phyloP scores from a whole-genome alignment of 1,140 invertebrate genomes.

The Sesamia nonagrioides region DNA sequence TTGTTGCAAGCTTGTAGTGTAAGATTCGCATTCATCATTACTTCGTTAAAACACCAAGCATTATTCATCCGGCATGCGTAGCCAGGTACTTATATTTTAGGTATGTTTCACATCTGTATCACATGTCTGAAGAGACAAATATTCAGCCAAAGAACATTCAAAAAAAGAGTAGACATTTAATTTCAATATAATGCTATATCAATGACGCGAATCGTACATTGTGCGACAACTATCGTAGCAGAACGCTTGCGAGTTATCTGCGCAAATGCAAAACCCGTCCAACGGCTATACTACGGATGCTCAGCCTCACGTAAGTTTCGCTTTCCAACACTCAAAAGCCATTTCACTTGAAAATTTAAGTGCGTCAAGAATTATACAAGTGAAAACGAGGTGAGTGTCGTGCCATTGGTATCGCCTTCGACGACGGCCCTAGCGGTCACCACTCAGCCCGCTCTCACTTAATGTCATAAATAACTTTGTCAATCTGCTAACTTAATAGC shows the following conservation, averaged over 20 bases:
- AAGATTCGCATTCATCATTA: no score
- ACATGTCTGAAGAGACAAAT: not conserved
- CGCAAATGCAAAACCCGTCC: constrained; percentile 56
- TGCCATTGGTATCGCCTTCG: constrained; percentile 45
- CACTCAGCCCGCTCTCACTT: constrained; percentile 71
- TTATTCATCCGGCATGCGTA: not conserved
- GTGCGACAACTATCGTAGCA: constrained; percentile 57
- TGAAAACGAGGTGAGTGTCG: constrained; percentile 30
- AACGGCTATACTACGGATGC: constrained; percentile 36
- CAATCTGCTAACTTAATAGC: constrained; percentile 83
- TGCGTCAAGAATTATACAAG: constrained; percentile 13
- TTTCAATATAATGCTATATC: constrained; percentile 44
- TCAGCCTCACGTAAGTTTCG: constrained; percentile 20
- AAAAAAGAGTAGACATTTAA: constrained; percentile 25
- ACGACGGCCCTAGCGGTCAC: constrained; percentile 60
- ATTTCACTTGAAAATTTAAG: constrained; percentile 30
- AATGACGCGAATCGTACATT: constrained; percentile 51
- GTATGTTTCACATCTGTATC: not conserved
- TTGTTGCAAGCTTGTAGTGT: no score
- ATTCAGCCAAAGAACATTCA: not conserved
- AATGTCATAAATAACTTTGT: constrained; percentile 85
- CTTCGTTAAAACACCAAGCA: not conserved
- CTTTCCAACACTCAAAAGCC: constrained; percentile 1
- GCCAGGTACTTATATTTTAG: not conserved
- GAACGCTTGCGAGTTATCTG: constrained; percentile 56